Base-by-base conservation (phyloP, 1,140 invertebrate species). In the Sogatella furcifera region DNA sequence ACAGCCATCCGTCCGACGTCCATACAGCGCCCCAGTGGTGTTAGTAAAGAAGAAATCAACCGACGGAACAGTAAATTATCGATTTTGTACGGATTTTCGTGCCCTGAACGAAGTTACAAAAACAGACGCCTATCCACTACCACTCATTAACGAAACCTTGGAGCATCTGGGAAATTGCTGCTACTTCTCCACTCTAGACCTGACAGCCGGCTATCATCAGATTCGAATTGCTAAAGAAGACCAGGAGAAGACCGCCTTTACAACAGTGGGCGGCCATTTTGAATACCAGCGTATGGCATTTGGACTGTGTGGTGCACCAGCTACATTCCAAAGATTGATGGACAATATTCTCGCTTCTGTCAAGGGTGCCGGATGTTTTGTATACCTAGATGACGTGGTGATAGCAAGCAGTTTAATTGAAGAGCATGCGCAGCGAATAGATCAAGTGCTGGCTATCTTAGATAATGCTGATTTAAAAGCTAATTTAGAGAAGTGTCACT, bases 351-450 rank as follows among this genome's bases (percentile, higher is more conserved):
- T 78, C 19, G 55, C 38, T 13, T 71, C 8, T 9, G 11, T 38
- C 3, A 38, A 38, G 34, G 34, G 34, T 31, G 11, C 11, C 34
- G 34, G 11, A 69, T 69, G 69, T 62, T 66, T 71, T 49, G 69
- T 74, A 1, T 78, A 76, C 52, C 44, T 76, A 15, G 76, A 78
- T 54, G 74, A 77, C 60, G 69, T 75, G 64, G 65, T 28, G 6
- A 28, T 28, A 28, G 24, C 24, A 28, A 28, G 24, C 2, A 62
- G 53, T 14, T 68, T 66, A 15, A 59, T 77, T 28, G 64, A 71
- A 59, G 57, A 72, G 67, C 70, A 73, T 56, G 56, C 2, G 57
- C 66, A 34, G 2, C 8, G 34, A 13, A 11, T 38, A 13, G 11
- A 9, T 11, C 34, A 38, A 11, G 34, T 38, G 2, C 34, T 38